Percentiles rank a stretch among this genome's conserved stretches.
These are phyloP conservation scores for Drosophila micromelanica DNA, from an alignment of 1,140 invertebrate species.

Conservation along the genomic window DNA sequence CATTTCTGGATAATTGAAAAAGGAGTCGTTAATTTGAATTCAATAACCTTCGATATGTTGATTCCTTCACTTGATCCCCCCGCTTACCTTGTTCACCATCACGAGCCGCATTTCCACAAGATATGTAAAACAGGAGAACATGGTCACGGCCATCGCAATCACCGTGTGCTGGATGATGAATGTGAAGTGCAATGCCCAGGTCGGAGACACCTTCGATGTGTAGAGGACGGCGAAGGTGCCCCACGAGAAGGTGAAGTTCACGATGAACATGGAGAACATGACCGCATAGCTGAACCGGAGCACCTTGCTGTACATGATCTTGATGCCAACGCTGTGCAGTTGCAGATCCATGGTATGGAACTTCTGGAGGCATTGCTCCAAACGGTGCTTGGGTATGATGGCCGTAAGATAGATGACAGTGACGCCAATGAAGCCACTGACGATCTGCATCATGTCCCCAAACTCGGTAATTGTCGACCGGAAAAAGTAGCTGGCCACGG, in stretches of 20 bases:
- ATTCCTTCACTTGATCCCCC: no score
- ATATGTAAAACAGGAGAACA: constrained; percentile 73
- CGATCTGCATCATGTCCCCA: constrained; percentile 77
- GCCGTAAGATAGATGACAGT: constrained; percentile 77
- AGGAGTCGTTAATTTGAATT: no score
- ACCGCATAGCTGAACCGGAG: constrained; percentile 68
- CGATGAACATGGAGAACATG: constrained; percentile 57
- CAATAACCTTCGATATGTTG: no score
- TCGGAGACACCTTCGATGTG: constrained; percentile 51
- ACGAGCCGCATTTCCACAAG: constrained; percentile 72
- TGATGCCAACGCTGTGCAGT: constrained; percentile 68
- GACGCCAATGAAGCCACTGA: constrained; percentile 78
- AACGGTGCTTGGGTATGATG: constrained; percentile 68
- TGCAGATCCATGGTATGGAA: constrained; percentile 70
- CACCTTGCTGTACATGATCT: constrained; percentile 80
- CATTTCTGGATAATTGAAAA: no score
- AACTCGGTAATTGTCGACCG: constrained; percentile 72
- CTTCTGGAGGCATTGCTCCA: constrained; percentile 66
- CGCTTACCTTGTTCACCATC: constrained; percentile 78
- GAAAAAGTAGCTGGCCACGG: constrained; percentile 79
- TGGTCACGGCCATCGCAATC: constrained; percentile 62
- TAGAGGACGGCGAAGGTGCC: constrained; percentile 68
- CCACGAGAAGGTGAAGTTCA: constrained; percentile 55
- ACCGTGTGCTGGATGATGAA: constrained; percentile 79
- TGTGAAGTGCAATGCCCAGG: constrained; percentile 63